A percentile compares a stretch with the other conserved stretches of the same genome.
These are phyloP conservation scores for Lacerta agilis DNA, from an alignment of 2,797 vertebrate genomes.

Conservation along the genomic window DNA sequence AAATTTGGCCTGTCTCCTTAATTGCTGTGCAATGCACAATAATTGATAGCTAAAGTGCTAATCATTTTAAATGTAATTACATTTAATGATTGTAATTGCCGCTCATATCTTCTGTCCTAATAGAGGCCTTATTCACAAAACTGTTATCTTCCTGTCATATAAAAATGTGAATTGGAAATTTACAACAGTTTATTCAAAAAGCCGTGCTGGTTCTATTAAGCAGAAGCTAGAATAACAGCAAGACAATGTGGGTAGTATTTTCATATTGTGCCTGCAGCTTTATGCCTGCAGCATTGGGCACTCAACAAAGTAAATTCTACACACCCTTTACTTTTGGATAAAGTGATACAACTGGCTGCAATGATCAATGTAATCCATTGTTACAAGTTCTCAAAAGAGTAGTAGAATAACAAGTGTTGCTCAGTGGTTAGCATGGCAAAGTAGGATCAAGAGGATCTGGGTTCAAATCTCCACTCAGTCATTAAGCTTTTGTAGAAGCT, in stretches of 20 bases:
- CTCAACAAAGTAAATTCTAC: not conserved
- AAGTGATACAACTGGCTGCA: not conserved
- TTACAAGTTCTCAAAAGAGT: not conserved
- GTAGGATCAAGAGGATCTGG: too few relatives aligned
- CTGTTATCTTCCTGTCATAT: constrained; percentile 50
- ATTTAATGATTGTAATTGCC: constrained; percentile 78
- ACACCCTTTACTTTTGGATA: not conserved
- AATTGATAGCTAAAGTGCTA: constrained; percentile 75
- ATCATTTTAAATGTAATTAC: constrained; percentile 81
- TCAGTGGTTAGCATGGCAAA: not conserved
- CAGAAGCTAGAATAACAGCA: not conserved
- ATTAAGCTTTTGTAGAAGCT: not conserved
- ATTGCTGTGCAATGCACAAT: constrained; percentile 58
- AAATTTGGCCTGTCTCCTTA: constrained; percentile 70
- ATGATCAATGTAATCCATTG: not conserved
- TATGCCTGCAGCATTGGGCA: not conserved
- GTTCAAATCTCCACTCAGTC: not conserved
- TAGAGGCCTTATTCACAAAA: constrained; percentile 62
- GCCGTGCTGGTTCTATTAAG: constrained; percentile 36
- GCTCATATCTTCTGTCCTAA: constrained; percentile 71
- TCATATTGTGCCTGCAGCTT: not conserved
- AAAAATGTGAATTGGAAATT: constrained; percentile 43
- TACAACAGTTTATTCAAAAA: constrained; percentile 48
- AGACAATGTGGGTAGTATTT: not conserved
- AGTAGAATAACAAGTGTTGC: not conserved